These are phyloP conservation scores for Lethrus apterus DNA, from an alignment of 1,140 invertebrate species.

Conservation along the genomic window DNA sequence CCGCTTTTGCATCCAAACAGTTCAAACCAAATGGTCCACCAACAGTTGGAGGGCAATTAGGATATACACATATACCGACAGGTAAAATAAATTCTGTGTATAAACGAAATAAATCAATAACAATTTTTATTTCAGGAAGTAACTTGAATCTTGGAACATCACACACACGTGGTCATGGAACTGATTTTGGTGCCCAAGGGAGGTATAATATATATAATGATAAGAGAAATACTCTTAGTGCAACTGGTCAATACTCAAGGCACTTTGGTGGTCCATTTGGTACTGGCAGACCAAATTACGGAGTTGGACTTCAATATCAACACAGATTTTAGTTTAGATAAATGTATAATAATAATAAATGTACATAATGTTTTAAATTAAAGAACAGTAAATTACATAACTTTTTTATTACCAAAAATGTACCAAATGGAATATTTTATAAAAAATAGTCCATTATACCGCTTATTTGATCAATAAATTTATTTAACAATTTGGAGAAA, in stretches of 20 bases:
- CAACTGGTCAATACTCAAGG: constrained; percentile 19
- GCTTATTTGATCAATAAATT: too few relatives aligned
- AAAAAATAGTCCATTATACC: too few relatives aligned
- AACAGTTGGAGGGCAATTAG: constrained; percentile 16
- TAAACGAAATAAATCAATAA: too few relatives aligned
- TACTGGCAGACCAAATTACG: constrained; percentile 22
- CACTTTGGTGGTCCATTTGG: constrained; percentile 24
- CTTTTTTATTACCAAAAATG: too few relatives aligned
- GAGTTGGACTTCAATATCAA: too few relatives aligned
- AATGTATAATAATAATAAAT: too few relatives aligned
- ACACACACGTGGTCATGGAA: constrained; percentile 19
- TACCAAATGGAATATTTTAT: too few relatives aligned
- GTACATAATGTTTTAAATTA: too few relatives aligned
- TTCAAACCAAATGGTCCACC: constrained; percentile 19
- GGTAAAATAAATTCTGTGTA: too few relatives aligned
- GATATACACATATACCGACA: constrained; percentile 20
- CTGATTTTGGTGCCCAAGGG: constrained; percentile 19
- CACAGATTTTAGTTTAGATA: too few relatives aligned
- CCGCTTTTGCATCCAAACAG: constrained; percentile 17
- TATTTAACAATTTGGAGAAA: too few relatives aligned
- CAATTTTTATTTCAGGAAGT: not conserved
- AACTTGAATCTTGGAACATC: constrained; percentile 14
- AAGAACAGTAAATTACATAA: too few relatives aligned
- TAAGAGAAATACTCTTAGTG: constrained; percentile 17
- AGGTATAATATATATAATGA: constrained; percentile 19